Percentiles rank a stretch among this genome's conserved stretches.
These are phyloP conservation scores for rabbit (Oryctolagus cuniculus) DNA, from an alignment of 2,113 vertebrate species.

Conservation along the genomic window DNA sequence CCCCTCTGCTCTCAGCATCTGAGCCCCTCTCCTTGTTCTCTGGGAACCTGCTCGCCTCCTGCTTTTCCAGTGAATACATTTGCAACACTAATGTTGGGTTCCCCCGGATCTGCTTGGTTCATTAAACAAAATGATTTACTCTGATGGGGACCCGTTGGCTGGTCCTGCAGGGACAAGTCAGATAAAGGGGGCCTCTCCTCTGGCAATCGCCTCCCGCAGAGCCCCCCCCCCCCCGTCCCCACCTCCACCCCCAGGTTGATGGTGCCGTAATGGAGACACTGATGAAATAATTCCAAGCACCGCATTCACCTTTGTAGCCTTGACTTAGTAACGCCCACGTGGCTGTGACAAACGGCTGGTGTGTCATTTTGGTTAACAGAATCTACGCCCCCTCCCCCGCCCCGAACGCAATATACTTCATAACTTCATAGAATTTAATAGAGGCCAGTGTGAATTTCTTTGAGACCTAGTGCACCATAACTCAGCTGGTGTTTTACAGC, in stretches of 20 bases:
- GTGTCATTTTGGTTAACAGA: slow-evolving; percentile 70
- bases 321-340: slow-evolving; percentile 58
- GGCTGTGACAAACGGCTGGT: slow-evolving; percentile 32
- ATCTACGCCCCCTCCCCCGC: neutral
- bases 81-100: neutral
- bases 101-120: neutral
- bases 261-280: slow-evolving; percentile 52
- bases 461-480: neutral
- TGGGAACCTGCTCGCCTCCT: neutral
- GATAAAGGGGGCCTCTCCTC: neutral
- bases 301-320: slow-evolving; percentile 69
- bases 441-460: slow-evolving; percentile 34
- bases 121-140: neutral
- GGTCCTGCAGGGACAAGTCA: neutral
- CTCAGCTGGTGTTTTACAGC: neutral
- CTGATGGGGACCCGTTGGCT: neutral
- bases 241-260: slow-evolving; percentile 51
- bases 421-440: slow-evolving; percentile 41
- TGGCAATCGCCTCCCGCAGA: slow-evolving; percentile 18
- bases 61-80: neutral
- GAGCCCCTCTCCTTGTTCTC: neutral
- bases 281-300: slow-evolving; percentile 44
- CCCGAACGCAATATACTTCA: slow-evolving; percentile 59
- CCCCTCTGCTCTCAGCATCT: neutral
- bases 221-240: neutral